Evolutionary conservation across 2,888 invertebrate species (phyloP), one percentile per base, ranked within the genome.

Genomic region (Phortica magna): DNA sequence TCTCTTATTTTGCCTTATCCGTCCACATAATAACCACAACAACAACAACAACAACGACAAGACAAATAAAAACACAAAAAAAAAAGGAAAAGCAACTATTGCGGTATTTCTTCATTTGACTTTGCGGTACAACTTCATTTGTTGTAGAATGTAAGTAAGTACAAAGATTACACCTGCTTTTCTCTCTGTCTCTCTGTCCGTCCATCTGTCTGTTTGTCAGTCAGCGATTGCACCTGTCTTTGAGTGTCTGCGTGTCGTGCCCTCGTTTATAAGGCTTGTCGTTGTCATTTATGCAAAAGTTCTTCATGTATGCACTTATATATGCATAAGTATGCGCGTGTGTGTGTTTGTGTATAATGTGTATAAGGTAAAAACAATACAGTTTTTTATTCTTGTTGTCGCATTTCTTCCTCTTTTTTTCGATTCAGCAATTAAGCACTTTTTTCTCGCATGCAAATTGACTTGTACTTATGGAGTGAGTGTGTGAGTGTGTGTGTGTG

Each of bases 211-310:
- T 9, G 5, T 17, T 3, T 59, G 4, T 59, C 59, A 17, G 59
- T 59, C 19, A 14, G 22, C 10, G 5, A 59, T n/a, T 10, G 10
- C 48, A 48, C 48, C 48, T 39, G 65, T 71, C 53, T 73, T 42
- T 65, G 65, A 41, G n/a, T 65, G 41, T 41, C 65, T 61, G 22
- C 7, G 17, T n/a, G 61, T 19, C 19, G 61, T 61, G 61, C 61
- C 17, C 61, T 61, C 61, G 10, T 19, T 61, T 61, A 61, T 61
- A 61, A 9, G 9, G 22, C 19, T 61, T 61, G 31, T 59, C 77
- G 61, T 61, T 76, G 77, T 68, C 73, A 41, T 61, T 81, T 59
- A 43, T 74, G 17, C 9, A 9, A 67, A 41, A 64, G 72, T 78
- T 80, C 77, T 82, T 31, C 31, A 31, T 48, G 48, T 48, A 12